Evolutionary conservation across 2,113 vertebrate species (phyloP).

Genomic region (Perca schrenkii): DNA sequence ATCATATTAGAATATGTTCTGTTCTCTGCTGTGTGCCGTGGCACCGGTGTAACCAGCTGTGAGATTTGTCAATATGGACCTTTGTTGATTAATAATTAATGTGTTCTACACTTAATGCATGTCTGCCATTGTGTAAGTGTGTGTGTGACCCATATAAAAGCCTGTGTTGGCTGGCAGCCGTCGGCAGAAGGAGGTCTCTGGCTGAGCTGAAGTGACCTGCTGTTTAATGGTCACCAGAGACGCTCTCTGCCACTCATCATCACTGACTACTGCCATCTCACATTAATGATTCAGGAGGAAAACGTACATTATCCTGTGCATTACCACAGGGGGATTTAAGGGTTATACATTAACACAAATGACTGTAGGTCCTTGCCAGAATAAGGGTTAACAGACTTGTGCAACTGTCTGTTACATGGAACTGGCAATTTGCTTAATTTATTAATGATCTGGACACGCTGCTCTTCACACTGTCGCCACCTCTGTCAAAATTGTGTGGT

Average conservation of each 20-base stretch:
- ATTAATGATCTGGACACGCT: constrained; percentile 31
- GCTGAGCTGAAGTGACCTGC: constrained; percentile 29
- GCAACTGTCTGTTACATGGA: constrained; percentile 25
- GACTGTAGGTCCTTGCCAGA: neutral
- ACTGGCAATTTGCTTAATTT: constrained; percentile 19
- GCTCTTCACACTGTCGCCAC: neutral
- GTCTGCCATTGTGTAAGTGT: constrained; percentile 1
- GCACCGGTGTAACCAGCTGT: constrained; percentile 3
- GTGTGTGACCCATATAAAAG: neutral
- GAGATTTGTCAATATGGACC: constrained; percentile 47
- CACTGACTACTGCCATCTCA: constrained; percentile 19
- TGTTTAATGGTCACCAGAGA: constrained; percentile 55
- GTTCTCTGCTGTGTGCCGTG: constrained; percentile 2
- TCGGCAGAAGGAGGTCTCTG: neutral
- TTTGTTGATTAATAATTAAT: constrained; percentile 62
- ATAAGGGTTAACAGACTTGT: neutral
- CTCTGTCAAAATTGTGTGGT: constrained; percentile 4
- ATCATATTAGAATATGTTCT: neutral
- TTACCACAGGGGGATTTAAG: constrained; percentile 4
- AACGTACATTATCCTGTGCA: constrained; percentile 31
- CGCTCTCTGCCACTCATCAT: constrained; percentile 38
- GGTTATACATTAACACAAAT: constrained; percentile 2
- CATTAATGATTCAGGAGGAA: constrained; percentile 69
- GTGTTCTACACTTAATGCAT: constrained; percentile 35
- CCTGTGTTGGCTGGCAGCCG: constrained; percentile 17